Evolutionary conservation across 2,797 vertebrate species (phyloP).

Genomic region (Lagodon rhomboides): DNA sequence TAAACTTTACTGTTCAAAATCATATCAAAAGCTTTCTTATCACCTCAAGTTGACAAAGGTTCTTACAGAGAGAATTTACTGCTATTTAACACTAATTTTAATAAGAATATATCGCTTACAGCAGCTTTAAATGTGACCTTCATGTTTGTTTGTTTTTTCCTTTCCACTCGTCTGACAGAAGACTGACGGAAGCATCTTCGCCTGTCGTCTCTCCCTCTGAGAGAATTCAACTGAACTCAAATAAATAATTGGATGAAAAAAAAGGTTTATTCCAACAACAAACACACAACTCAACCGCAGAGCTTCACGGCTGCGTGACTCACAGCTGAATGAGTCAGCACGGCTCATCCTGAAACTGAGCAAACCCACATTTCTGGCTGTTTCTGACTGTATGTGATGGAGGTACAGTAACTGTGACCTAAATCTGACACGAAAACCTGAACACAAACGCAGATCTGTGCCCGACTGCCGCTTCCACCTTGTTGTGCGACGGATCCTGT

Average conservation of each 20-base stretch:
- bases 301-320: neutral
- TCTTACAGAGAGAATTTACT: no score
- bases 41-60: no score
- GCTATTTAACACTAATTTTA: no score
- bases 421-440: neutral
- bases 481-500: neutral
- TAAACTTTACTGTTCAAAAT: no score
- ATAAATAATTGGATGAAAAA: neutral
- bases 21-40: no score
- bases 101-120: no score
- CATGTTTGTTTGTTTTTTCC: no score
- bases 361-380: conserved; percentile 41
- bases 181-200: no score
- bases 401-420: neutral
- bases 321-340: conserved; percentile 3
- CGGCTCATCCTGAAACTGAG: conserved; percentile 38
- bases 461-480: neutral
- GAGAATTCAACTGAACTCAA: no score
- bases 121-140: no score
- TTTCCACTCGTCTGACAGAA: no score
- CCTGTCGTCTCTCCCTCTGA: no score
- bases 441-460: neutral
- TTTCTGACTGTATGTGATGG: neutral
- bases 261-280: neutral
- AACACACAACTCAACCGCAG: conserved; percentile 3